Conservation (phyloP, 2,888 invertebrate species). For the Cheilosia grossa region DNA sequence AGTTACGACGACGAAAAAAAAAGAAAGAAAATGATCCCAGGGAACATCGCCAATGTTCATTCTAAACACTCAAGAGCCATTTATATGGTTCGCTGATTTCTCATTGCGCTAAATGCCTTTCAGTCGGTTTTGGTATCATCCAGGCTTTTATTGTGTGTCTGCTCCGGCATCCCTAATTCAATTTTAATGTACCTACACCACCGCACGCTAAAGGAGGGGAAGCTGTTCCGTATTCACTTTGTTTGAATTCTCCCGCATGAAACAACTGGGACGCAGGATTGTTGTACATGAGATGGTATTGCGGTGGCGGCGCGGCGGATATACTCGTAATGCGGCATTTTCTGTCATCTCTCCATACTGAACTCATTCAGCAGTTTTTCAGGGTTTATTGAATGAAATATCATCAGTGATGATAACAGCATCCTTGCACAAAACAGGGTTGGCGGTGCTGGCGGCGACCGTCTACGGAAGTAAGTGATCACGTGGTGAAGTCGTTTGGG, state of each 20-base stretch:
- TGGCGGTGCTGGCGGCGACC: conserved; percentile 4
- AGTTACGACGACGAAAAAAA: not conserved
- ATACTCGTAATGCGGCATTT: conserved; percentile 43
- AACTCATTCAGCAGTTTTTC: conserved; percentile 28
- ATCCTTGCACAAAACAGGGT: conserved; percentile 4
- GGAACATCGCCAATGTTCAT: conserved; percentile 20
- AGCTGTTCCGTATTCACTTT: conserved; percentile 23
- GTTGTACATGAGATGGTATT: conserved; percentile 5
- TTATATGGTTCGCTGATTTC: conserved; percentile 56
- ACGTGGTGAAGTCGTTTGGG: conserved; percentile 12
- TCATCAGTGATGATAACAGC: conserved; percentile 15
- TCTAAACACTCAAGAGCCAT: conserved; percentile 47
- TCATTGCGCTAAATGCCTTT: conserved; percentile 44
- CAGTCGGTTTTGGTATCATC: conserved; percentile 22
- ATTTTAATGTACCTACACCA: conserved; percentile 40
- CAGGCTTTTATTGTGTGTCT: conserved; percentile 27
- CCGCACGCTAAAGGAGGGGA: not conserved
- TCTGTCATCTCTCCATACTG: conserved; percentile 16
- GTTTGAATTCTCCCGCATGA: conserved; percentile 47
- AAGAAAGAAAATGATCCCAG: no score
- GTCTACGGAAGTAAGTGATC: conserved; percentile 33
- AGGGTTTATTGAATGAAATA: conserved; percentile 59
- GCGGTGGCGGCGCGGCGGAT: conserved; percentile 22
- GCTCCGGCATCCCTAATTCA: conserved; percentile 39
- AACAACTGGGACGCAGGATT: conserved; percentile 11